Conservation (phyloP, 2,888 invertebrate genomes). For the Galerucella calmariensis region DNA sequence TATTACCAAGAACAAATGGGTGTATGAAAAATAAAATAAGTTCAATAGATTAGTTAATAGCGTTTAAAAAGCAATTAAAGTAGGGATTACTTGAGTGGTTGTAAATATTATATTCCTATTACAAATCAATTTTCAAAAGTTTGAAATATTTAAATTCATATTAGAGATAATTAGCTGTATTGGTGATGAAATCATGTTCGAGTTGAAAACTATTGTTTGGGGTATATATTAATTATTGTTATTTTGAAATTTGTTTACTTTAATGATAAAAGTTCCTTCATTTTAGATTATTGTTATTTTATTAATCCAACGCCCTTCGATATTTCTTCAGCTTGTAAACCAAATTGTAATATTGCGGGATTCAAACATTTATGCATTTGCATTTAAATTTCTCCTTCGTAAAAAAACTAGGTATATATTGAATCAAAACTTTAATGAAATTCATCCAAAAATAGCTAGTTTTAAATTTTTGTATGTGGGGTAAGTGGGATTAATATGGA, state of each 20-base stretch:
- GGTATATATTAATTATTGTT: background rate
- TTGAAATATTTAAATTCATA: constrained; percentile 12
- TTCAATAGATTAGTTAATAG: background rate
- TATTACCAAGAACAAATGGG: background rate
- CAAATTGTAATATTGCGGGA: too few relatives aligned
- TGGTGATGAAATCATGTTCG: background rate
- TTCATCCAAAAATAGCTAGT: too few relatives aligned
- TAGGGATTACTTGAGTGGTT: constrained; percentile 5
- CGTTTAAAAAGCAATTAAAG: constrained; percentile 1
- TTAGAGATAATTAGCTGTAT: constrained; percentile 3
- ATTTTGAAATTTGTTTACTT: background rate
- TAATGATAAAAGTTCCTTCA: background rate
- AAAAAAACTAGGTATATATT: too few relatives aligned
- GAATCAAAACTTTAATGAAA: too few relatives aligned
- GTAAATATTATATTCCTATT: constrained; percentile 6
- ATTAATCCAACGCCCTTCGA: background rate
- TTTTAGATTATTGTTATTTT: background rate
- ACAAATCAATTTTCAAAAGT: constrained; percentile 4
- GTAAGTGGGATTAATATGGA: too few relatives aligned
- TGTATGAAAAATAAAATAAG: background rate
- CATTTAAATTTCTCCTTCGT: too few relatives aligned
- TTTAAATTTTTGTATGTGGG: too few relatives aligned
- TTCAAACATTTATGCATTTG: too few relatives aligned
- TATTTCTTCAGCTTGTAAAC: background rate
- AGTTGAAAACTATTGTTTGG: background rate